Percentiles rank a stretch among this genome's conserved stretches.
Evolutionary conservation across 2,888 invertebrate species (phyloP).

Genomic region (Parnassius apollo): DNA sequence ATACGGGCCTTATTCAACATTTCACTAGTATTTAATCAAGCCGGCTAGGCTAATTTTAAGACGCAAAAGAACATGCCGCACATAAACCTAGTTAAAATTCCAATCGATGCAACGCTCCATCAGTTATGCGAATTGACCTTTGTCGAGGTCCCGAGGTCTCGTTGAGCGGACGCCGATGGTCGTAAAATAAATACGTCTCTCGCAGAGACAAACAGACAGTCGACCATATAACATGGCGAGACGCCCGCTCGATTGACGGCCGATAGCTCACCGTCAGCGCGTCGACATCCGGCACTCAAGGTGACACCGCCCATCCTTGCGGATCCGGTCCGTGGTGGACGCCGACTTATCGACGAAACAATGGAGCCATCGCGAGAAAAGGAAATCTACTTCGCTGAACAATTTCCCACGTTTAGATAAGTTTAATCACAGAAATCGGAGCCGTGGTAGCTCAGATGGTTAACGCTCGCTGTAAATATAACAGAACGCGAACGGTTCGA

Average conservation of each 20-base stretch:
- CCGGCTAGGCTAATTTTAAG: conserved; percentile 19
- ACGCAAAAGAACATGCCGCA: conserved; percentile 18
- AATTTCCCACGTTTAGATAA: conserved; percentile 25
- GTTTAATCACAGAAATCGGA: conserved; percentile 9
- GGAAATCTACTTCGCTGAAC: conserved; percentile 29
- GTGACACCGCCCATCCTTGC: conserved; percentile 75
- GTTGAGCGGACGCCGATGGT: conserved; percentile 68
- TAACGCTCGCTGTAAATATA: no score
- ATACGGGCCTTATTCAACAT: conserved; percentile 45
- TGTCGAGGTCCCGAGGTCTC: conserved; percentile 64
- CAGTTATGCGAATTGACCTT: conserved; percentile 65
- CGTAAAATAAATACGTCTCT: conserved; percentile 74
- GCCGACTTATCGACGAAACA: conserved; percentile 40
- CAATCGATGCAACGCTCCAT: conserved; percentile 46
- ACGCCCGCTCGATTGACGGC: conserved; percentile 74
- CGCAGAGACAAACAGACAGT: conserved; percentile 68
- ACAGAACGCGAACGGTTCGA: no score
- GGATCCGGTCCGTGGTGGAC: conserved; percentile 57
- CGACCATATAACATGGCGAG: conserved; percentile 67
- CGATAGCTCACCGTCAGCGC: conserved; percentile 71
- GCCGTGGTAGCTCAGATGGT: no score
- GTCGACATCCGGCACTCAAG: conserved; percentile 77
- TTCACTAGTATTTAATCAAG: conserved; percentile 11
- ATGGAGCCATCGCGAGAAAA: conserved; percentile 34
- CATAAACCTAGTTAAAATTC: conserved; percentile 36